Evolutionary conservation across 2,113 vertebrate genomes (phyloP).

Genomic region (Condylura cristata): DNA sequence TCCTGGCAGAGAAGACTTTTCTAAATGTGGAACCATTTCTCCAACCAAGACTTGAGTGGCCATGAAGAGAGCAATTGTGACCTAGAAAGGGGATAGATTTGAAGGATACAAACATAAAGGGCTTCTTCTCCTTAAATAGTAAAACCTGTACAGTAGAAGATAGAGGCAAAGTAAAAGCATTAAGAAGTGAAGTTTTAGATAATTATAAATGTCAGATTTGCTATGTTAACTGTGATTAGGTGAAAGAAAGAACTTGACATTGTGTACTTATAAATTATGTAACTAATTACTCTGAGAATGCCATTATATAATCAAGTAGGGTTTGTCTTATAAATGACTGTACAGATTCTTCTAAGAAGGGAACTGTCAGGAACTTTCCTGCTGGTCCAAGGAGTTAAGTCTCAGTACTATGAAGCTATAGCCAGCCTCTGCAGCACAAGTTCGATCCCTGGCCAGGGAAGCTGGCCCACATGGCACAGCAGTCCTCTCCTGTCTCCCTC

Average conservation of each 20-base stretch:
- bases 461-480: too few relatives aligned
- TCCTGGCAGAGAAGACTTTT: background rate
- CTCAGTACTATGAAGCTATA: too few relatives aligned
- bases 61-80: background rate
- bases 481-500: too few relatives aligned
- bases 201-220: background rate
- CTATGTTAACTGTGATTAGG: background rate
- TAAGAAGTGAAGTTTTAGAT: background rate
- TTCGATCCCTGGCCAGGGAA: too few relatives aligned
- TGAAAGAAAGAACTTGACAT: background rate
- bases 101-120: background rate
- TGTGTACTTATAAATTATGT: background rate
- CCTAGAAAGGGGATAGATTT: background rate
- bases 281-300: background rate
- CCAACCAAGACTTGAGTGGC: background rate
- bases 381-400: too few relatives aligned
- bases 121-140: background rate
- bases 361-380: too few relatives aligned
- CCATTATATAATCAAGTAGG: background rate
- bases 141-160: too few relatives aligned
- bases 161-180: background rate
- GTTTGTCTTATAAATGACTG: background rate
- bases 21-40: background rate
- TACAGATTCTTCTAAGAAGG: background rate
- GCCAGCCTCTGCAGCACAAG: too few relatives aligned